Base-by-base conservation (phyloP, 23 tunicate species). In the Clavelina lepadiformis region DNA sequence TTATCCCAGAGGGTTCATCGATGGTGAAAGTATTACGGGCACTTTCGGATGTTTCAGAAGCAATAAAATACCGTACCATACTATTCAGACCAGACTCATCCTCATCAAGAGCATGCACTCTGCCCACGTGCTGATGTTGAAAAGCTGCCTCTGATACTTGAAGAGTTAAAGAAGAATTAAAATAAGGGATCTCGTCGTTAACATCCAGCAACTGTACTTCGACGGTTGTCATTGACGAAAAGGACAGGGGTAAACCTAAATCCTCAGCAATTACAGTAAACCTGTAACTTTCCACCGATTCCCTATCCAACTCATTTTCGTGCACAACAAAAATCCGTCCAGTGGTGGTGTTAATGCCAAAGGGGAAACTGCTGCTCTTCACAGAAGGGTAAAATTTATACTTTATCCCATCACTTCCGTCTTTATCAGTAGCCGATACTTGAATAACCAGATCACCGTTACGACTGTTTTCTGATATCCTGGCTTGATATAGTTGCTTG, bases 81-180 rank as follows among this genome's bases (percentile, higher is more conserved):
- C 28, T 75, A 37, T 63, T 63, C 8, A 63, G 20, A 37, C 71
- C 80, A 21, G 7, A 0, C 30, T 28, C 59, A 30, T 83, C 91
- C n/a, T 51, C 47, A 52, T 83, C 91, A 5, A 3, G 33, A 22
- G 91, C 91, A 35, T 34, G 47, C 34, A 75, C 50, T 7, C 73
- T 65, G 4, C 79, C 83, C 28, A 76, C 46, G 33, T 33, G 46
- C 0, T 73, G 33, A 18, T 57, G 6, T 22, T 52, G 20, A 0
- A 31, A 8, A 6, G 72, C 4, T 19, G 32, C 51, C 56, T 84
- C 83, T 2, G 74, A 49, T 6, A 70, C 68, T 33, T 28, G 8
- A 15, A 62, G 70, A 3, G 18, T 29, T 47, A 50, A 62, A 31
- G 65, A 25, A 0, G 59, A 36, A n/a, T 36, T 62, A 34, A 77